These are phyloP conservation scores for Gobius niger DNA, from an alignment of 2,113 vertebrate genomes.

Conservation along the genomic window DNA sequence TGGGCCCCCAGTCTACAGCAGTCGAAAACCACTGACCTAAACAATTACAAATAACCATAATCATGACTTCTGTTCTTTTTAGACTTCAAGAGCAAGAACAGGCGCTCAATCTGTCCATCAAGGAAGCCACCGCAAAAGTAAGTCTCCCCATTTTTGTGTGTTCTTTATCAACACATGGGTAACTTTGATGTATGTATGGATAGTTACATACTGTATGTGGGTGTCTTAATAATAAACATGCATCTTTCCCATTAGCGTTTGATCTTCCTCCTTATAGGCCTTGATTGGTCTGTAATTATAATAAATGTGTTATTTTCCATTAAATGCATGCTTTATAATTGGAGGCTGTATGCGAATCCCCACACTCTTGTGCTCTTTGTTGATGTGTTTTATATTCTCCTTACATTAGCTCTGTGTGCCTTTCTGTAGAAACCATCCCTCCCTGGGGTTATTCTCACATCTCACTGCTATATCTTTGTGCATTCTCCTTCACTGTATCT, in stretches of 20 bases:
- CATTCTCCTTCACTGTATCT: background rate
- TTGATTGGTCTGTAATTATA: background rate
- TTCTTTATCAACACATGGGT: background rate
- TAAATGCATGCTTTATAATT: background rate
- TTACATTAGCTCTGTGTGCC: background rate
- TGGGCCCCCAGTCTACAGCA: too few relatives aligned
- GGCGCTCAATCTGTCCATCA: constrained; percentile 78
- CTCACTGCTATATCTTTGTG: background rate
- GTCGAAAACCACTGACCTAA: too few relatives aligned
- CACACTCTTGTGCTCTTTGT: background rate
- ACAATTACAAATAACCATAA: background rate
- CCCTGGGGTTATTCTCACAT: background rate
- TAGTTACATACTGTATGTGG: background rate
- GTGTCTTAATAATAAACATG: background rate
- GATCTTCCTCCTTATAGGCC: background rate
- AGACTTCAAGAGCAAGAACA: constrained; percentile 87
- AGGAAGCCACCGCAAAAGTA: constrained; percentile 86
- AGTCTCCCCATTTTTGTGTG: constrained; percentile 46
- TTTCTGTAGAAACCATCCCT: background rate
- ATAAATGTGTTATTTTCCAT: background rate
- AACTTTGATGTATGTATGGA: background rate
- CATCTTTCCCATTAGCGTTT: background rate
- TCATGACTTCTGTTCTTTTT: constrained; percentile 33
- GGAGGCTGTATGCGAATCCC: background rate
- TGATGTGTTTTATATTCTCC: background rate